phyloP scores from a whole-genome alignment of 1,140 invertebrate species.

The Semibalanus balanoides region DNA sequence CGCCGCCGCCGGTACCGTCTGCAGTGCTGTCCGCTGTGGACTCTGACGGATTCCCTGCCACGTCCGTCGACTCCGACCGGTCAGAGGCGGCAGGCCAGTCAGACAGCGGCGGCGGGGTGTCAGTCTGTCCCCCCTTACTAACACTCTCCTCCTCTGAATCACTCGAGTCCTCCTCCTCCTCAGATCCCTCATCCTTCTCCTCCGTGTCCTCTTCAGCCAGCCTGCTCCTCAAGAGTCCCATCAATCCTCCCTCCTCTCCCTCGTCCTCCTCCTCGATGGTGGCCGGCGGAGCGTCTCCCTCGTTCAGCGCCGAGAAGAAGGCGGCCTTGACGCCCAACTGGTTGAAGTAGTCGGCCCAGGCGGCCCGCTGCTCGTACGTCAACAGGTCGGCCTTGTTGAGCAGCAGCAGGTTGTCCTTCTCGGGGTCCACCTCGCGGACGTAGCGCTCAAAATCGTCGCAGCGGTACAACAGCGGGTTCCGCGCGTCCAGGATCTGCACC shows the following conservation, averaged over 20 bases:
- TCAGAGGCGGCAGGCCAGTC: slow-evolving; percentile 31
- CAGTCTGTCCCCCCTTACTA: slow-evolving; percentile 37
- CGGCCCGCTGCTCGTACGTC: slow-evolving; percentile 56
- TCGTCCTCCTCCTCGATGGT: not conserved
- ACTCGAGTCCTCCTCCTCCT: slow-evolving; percentile 9
- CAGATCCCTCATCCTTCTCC: too few relatives aligned
- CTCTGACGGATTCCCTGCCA: slow-evolving; percentile 5
- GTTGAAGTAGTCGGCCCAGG: slow-evolving; percentile 80
- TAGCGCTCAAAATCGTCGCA: slow-evolving; percentile 90
- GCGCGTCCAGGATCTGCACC: slow-evolving; percentile 89
- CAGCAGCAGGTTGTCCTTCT: slow-evolving; percentile 69
- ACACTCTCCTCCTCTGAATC: slow-evolving; percentile 26
- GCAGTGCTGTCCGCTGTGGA: not conserved
- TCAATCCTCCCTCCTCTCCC: too few relatives aligned
- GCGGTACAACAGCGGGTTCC: slow-evolving; percentile 88
- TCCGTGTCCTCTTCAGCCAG: too few relatives aligned
- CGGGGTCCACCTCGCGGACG: slow-evolving; percentile 62
- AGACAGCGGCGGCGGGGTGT: slow-evolving; percentile 27
- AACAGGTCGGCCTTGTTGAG: slow-evolving; percentile 96
- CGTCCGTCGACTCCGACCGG: not conserved
- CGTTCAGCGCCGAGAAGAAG: slow-evolving; percentile 66
- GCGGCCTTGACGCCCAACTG: slow-evolving; percentile 46
- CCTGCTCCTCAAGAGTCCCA: too few relatives aligned
- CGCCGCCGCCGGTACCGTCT: not conserved
- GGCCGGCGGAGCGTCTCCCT: slow-evolving; percentile 10